Evolutionary conservation across 2,888 invertebrate genomes (phyloP).

Genomic region (Aphidius colemani): DNA sequence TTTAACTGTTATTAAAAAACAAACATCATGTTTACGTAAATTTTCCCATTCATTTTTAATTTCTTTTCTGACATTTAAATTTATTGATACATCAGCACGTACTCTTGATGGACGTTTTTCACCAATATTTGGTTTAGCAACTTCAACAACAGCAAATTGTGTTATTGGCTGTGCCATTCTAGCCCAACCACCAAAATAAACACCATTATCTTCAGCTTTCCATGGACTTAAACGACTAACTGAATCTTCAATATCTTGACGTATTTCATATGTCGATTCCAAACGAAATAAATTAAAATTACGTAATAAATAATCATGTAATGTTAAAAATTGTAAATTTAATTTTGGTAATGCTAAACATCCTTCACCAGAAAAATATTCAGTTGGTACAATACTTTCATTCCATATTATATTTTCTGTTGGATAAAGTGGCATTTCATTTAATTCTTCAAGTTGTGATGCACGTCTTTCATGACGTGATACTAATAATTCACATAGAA

Average conservation of each 20-base stretch:
- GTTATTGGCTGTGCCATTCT: constrained; percentile 96
- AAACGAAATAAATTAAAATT: constrained; percentile 97
- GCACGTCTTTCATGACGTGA: constrained; percentile 85
- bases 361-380: constrained; percentile 95
- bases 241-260: constrained; percentile 98
- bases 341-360: constrained; percentile 95
- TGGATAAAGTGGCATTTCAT: constrained; percentile 98
- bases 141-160: constrained; percentile 93
- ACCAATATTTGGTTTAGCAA: constrained; percentile 88
- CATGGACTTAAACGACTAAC: constrained; percentile 94
- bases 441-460: constrained; percentile 92
- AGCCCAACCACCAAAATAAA: constrained; percentile 97
- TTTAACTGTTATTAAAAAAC: constrained; percentile 90
- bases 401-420: constrained; percentile 99
- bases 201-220: constrained; percentile 83
- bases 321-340: constrained; percentile 95
- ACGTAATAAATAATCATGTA: constrained; percentile 95
- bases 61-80: constrained; percentile 86
- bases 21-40: constrained; percentile 95
- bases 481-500: constrained; percentile 83
- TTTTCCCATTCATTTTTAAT: constrained; percentile 97
- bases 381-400: constrained; percentile 97
- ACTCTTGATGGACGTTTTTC: constrained; percentile 96
- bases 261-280: constrained; percentile 98
- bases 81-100: constrained; percentile 92